These are phyloP conservation scores for Eucera pruinosa DNA, from an alignment of 2,888 invertebrate genomes.

Conservation along the genomic window DNA sequence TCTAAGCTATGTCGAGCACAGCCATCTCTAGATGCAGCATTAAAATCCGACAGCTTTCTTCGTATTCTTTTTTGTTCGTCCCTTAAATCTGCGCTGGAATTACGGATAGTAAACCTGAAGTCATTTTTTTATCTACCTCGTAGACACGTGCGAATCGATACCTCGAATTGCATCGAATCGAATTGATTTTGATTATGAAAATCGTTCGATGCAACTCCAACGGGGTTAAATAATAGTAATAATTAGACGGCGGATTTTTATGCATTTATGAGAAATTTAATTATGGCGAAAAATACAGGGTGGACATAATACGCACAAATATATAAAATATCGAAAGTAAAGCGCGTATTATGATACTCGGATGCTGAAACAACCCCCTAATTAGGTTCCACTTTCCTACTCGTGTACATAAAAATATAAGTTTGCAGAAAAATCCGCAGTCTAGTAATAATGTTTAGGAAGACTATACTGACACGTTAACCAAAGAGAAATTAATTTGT, in stretches of 20 bases:
- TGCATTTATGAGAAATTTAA: too few species aligned
- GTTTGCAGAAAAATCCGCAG: too few species aligned
- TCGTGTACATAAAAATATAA: too few species aligned
- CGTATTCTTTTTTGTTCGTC: slow-evolving; percentile 30
- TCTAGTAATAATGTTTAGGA: slow-evolving; percentile 24
- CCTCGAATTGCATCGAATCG: neutral
- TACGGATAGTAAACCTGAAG: slow-evolving; percentile 22
- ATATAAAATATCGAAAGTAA: too few species aligned
- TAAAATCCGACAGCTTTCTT: slow-evolving; percentile 41
- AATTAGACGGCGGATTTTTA: too few species aligned
- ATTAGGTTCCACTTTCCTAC: too few species aligned
- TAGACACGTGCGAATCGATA: slow-evolving; percentile 29
- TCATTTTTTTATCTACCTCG: slow-evolving; percentile 29
- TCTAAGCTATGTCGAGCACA: slow-evolving; percentile 46
- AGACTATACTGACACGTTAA: slow-evolving; percentile 23
- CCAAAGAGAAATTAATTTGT: neutral
- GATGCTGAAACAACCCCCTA: too few species aligned
- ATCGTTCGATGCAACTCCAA: slow-evolving; percentile 7
- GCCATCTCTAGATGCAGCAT: slow-evolving; percentile 50
- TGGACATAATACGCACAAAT: too few species aligned
- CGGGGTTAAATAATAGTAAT: neutral
- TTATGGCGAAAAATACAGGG: too few species aligned
- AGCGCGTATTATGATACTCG: too few species aligned
- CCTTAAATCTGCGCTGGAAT: neutral
- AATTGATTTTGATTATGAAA: neutral